Evolutionary conservation across 2,888 invertebrate genomes (phyloP).

Genomic region (Sarcophaga rosellei): DNA sequence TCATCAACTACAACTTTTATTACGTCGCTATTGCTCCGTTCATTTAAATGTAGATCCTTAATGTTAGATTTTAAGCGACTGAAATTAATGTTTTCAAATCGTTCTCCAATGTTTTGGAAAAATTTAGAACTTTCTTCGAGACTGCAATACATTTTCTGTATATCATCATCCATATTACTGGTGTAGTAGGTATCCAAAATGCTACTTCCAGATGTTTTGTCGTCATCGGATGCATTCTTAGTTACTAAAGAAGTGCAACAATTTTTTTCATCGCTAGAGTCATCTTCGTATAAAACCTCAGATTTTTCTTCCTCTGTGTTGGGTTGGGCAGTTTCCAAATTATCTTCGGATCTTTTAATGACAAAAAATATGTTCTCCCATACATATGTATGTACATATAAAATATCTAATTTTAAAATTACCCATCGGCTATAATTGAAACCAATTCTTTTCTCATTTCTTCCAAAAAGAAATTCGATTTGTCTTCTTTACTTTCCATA

Average conservation of each 20-base stretch:
- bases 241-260: neutral
- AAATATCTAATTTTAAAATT: constrained; percentile 4
- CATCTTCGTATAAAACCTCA: neutral
- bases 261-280: neutral
- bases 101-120: constrained; percentile 76
- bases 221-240: neutral
- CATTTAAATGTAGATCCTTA: constrained; percentile 74
- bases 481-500: constrained; percentile 64
- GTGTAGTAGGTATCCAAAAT: constrained; percentile 69
- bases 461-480: constrained; percentile 71
- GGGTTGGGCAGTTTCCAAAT: neutral
- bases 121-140: constrained; percentile 76
- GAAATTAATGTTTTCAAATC: constrained; percentile 77
- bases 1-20: constrained; percentile 68
- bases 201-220: constrained; percentile 50
- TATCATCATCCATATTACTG: constrained; percentile 73
- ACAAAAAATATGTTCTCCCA: neutral
- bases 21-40: constrained; percentile 68
- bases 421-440: constrained; percentile 74
- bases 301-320: neutral
- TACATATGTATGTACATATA: neutral
- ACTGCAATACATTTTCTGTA: constrained; percentile 75
- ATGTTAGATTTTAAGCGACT: constrained; percentile 74
- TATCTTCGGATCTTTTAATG: neutral
- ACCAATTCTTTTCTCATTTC: constrained; percentile 74